These are phyloP conservation scores for Crossocerus cetratus DNA, from an alignment of 2,888 invertebrate species.

Conservation along the genomic window DNA sequence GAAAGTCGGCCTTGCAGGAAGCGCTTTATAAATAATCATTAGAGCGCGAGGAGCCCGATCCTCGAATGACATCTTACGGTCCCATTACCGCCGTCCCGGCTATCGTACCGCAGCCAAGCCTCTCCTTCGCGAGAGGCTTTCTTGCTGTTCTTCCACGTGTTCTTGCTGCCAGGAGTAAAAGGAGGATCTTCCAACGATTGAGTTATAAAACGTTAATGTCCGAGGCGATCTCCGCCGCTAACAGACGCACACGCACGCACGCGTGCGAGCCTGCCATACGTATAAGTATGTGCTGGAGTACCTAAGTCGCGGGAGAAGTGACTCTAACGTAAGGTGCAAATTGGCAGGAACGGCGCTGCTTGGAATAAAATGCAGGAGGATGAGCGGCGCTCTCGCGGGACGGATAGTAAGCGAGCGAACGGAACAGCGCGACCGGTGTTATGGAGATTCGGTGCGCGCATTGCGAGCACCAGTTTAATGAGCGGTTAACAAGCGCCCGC, in stretches of 20 bases:
- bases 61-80: slow-evolving; percentile 2
- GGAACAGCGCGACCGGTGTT: slow-evolving; percentile 35
- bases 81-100: background rate
- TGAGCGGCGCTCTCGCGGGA: slow-evolving; percentile 8
- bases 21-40: slow-evolving; percentile 5
- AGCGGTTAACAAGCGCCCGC: slow-evolving; percentile 58
- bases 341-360: slow-evolving; percentile 22
- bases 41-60: background rate
- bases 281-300: too few species aligned
- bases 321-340: slow-evolving; percentile 21
- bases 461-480: slow-evolving; percentile 56
- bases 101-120: background rate
- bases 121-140: too few species aligned
- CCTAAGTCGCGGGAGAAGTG: too few species aligned
- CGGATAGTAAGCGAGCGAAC: slow-evolving; percentile 5
- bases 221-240: background rate
- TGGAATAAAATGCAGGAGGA: slow-evolving; percentile 17
- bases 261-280: too few species aligned
- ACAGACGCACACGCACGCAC: background rate
- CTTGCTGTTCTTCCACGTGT: too few species aligned
- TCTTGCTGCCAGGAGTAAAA: too few species aligned
- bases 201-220: slow-evolving; percentile 38
- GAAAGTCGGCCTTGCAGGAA: background rate
- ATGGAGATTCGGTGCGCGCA: slow-evolving; percentile 38
- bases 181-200: slow-evolving; percentile 15